Percentiles rank a stretch among this genome's conserved stretches.
Evolutionary conservation across 2,888 invertebrate genomes (phyloP).

Genomic region (Rhodophaea formosa): DNA sequence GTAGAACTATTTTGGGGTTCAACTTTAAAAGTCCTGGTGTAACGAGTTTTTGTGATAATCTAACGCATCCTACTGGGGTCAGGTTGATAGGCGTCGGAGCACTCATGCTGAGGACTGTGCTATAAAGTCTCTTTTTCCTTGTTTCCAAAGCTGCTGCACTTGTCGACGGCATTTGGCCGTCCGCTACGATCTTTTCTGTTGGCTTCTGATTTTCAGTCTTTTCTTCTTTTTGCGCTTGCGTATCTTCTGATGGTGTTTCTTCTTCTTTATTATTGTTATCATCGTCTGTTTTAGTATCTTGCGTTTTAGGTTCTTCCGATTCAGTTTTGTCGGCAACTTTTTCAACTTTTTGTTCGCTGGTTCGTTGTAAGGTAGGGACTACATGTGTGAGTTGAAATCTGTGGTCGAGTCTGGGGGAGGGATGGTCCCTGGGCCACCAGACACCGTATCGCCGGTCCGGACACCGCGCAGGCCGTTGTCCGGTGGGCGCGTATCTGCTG

Average conservation of each 20-base stretch:
- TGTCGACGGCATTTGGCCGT: slow-evolving; percentile 58
- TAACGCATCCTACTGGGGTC: slow-evolving; percentile 51
- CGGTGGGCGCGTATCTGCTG: slow-evolving; percentile 67
- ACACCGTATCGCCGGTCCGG: slow-evolving; percentile 59
- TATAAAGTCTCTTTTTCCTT: slow-evolving; percentile 74
- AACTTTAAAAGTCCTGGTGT: slow-evolving; percentile 67
- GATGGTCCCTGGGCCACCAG: slow-evolving; percentile 67
- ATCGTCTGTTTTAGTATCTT: slow-evolving; percentile 30
- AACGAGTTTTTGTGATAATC: slow-evolving; percentile 62
- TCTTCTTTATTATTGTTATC: slow-evolving; percentile 34
- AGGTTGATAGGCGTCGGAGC: slow-evolving; percentile 59
- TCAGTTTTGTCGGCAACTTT: slow-evolving; percentile 31
- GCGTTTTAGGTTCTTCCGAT: slow-evolving; percentile 35
- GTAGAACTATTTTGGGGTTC: slow-evolving; percentile 64
- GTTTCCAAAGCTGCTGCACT: slow-evolving; percentile 56
- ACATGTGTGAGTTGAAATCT: slow-evolving; percentile 46
- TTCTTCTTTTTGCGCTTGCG: slow-evolving; percentile 33
- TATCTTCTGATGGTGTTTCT: slow-evolving; percentile 31
- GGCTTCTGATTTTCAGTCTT: slow-evolving; percentile 38
- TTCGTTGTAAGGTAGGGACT: slow-evolving; percentile 25
- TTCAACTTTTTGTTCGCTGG: slow-evolving; percentile 25
- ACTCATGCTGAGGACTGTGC: slow-evolving; percentile 76
- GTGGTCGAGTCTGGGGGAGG: slow-evolving; percentile 51
- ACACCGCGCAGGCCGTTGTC: slow-evolving; percentile 56
- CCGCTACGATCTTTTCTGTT: slow-evolving; percentile 45